A percentile compares a stretch with the other conserved stretches of the same genome.
These are phyloP conservation scores for Orius insidiosus DNA, from an alignment of 1,140 invertebrate genomes.

Conservation along the genomic window DNA sequence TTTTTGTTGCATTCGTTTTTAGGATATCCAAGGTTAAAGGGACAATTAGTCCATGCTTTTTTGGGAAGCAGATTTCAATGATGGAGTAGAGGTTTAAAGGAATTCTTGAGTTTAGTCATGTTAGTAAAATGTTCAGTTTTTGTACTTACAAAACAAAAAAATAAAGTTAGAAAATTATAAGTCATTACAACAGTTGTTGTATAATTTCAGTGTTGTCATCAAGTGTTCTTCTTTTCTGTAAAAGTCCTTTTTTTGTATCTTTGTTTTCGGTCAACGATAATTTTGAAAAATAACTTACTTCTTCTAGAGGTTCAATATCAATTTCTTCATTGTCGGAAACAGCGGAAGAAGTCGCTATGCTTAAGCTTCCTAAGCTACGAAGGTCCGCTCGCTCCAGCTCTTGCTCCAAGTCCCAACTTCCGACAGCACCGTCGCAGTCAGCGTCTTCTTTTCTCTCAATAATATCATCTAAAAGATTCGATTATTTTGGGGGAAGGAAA, in stretches of 20 bases:
- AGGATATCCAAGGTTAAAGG: too few relatives aligned
- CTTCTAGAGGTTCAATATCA: constrained; percentile 18
- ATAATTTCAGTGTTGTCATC: background rate
- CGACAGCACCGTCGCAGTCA: background rate
- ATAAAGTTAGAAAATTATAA: constrained; percentile 4
- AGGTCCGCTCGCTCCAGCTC: constrained; percentile 22
- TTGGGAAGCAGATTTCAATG: too few relatives aligned
- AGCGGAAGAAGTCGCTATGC: constrained; percentile 20
- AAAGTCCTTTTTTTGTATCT: background rate
- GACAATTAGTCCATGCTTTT: too few relatives aligned
- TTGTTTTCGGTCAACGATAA: background rate
- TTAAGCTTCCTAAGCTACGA: constrained; percentile 22
- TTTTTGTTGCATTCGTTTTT: background rate
- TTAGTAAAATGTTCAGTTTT: background rate
- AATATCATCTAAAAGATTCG: background rate
- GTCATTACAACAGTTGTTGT: background rate
- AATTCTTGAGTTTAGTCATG: too few relatives aligned
- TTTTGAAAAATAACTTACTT: constrained; percentile 13
- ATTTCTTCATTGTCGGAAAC: constrained; percentile 21
- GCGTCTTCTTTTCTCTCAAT: constrained; percentile 6
- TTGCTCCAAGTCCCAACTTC: constrained; percentile 18
- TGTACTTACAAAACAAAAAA: background rate
- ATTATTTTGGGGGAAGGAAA: background rate
- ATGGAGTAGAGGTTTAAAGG: too few relatives aligned
- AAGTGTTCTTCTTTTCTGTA: background rate